Evolutionary conservation across 2,113 vertebrate species (phyloP), one percentile per base, ranked within the genome.

Genomic region (Bothrops jararaca): DNA sequence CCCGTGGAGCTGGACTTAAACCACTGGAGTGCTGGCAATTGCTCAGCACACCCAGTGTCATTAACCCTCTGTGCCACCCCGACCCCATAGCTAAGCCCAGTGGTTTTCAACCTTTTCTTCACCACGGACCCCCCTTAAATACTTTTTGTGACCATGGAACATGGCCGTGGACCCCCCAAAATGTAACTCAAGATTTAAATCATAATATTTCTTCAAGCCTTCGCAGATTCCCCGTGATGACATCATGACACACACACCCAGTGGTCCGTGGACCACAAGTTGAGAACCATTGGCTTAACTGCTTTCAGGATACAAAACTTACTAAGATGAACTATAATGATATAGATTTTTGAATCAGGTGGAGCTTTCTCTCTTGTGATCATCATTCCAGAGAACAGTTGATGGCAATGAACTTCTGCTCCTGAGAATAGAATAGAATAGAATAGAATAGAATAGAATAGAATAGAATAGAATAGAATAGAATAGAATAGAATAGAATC

Each of bases 241-340:
- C 60, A n/a, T n/a, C 10, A 11, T 10, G 3, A 5, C 26, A 0
- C 60, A 5, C 26, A 0, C 60, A 1, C 11, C 11, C 26, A 69
- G 29, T 0, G 29, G 12, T 69, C 64, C 64, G 1, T 34, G 13
- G 64, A 11, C 10, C 26, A 60, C 26, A 29, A 10, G 5, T 69
- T 69, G 29, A 69, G 12, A 34, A 69, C 29, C 64, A 69, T 12
- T 69, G 29, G 7, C 7, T 39, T 80, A 80, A 15, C 18, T 39
- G 0, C 34, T 80, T 80, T 39, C 74, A 80, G 74, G 18, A 80
- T 80, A 80, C 7, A 80, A 22, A 80, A 42, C 74, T 42, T 80
- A 80, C 15, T 80, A 80, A 22, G 18, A 80, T 80, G 6, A 39
- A 39, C 34, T 80, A 22, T 80, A 80, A 39, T 80, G 34, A 80